These are phyloP conservation scores for Drosophila gaucha DNA, from an alignment of 2,888 invertebrate genomes.

Conservation along the genomic window DNA sequence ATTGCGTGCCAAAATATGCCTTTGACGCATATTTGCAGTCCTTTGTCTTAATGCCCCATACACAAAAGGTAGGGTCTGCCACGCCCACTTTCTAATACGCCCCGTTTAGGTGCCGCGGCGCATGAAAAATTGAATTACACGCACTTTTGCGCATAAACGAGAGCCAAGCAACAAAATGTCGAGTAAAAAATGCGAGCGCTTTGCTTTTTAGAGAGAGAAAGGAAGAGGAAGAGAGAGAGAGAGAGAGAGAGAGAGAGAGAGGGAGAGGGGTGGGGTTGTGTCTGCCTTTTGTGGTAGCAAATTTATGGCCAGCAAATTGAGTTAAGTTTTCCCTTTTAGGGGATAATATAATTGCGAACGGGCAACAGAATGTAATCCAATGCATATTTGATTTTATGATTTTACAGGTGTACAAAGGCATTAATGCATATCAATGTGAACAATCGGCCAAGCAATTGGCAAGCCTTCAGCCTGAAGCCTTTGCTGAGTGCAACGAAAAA, in stretches of 20 bases:
- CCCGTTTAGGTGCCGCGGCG: slow-evolving; percentile 40
- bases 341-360: slow-evolving; percentile 76
- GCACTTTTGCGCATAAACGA: slow-evolving; percentile 80
- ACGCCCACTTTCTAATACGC: not conserved
- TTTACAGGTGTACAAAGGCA: slow-evolving; percentile 43
- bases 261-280: not conserved
- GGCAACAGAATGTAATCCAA: slow-evolving; percentile 68
- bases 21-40: slow-evolving; percentile 64
- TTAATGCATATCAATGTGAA: slow-evolving; percentile 51
- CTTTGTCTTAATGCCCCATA: slow-evolving; percentile 64
- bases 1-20: slow-evolving; percentile 78
- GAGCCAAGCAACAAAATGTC: slow-evolving; percentile 61
- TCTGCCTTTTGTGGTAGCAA: slow-evolving; percentile 66
- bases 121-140: slow-evolving; percentile 80
- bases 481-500: too few relatives aligned
- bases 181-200: slow-evolving; percentile 65
- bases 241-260: not conserved
- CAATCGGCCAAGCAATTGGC: not conserved
- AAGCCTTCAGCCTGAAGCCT: not conserved
- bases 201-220: slow-evolving; percentile 16
- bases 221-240: not conserved
- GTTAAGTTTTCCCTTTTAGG: slow-evolving; percentile 60
- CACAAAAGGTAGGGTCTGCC: slow-evolving; percentile 35
- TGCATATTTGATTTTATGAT: slow-evolving; percentile 80
- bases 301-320: slow-evolving; percentile 74